Evolutionary conservation across 2,888 invertebrate species (phyloP), one percentile per base, ranked within the genome.

Genomic region (Halocaridina rubra): DNA sequence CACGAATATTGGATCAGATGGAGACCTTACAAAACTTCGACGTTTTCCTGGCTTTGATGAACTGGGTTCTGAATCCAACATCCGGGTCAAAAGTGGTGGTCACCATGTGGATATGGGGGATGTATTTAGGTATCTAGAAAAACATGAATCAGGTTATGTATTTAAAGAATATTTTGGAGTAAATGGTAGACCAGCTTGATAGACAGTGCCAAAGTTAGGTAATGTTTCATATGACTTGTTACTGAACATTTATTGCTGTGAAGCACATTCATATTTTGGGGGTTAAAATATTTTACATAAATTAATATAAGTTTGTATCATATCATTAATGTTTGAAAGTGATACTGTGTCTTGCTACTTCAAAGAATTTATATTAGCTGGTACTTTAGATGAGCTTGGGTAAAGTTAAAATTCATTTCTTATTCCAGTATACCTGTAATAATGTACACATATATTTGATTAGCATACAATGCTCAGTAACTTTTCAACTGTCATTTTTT

Each of bases 91-190:
- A 81, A 92, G 91, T 32, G 91, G 92, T 24, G 93, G 93, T 72
- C 93, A 93, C 89, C 95, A 95, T 90, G 94, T 95, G 92, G 94
- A 96, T 90, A 94, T 96, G 94, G 95, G 95, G 39, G 93, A 94
- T 89, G 93, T 97, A 89, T 93, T 94, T 80, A 94, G 94, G 89
- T 97, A 93, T 91, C 92, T 97, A 89, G 94, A 94, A 84, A 91
- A 93, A 72, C 94, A 94, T 90, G 92, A 93, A 27, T 93, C 94
- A 69, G 93, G 93, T 79, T 93, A 95, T 90, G 94, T 94, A 88
- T 96, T 97, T 91, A 94, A 94, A 90, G 94, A 96, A 88, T 93
- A 96, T 86, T 97, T 97, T 93, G 96, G 96, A 2, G 91, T 95
- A 71, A 90, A 90, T 86, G 89, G 90, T 16, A 72, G 61, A 22